Conservation (phyloP, 2,888 invertebrate genomes). For the Dascillus cervinus region DNA sequence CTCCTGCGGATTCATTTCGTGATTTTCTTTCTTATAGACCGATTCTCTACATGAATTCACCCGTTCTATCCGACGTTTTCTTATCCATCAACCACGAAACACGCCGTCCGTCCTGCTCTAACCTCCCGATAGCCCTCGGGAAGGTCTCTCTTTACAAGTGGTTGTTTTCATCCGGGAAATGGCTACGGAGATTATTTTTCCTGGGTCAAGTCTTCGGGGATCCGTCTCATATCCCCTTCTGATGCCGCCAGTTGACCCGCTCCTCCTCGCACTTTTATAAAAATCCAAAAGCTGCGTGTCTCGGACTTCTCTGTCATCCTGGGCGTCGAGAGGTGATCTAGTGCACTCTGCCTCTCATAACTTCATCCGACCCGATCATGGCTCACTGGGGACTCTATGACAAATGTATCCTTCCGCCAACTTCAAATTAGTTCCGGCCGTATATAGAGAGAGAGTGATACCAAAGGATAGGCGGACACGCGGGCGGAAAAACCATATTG, state of each 20-base stretch:
- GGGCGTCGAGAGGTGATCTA: conserved; percentile 39
- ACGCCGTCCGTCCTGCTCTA: conserved; percentile 20
- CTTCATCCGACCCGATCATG: conserved; percentile 47
- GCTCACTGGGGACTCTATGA: conserved; percentile 44
- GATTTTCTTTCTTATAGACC: conserved; percentile 31
- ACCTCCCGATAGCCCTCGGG: conserved; percentile 13
- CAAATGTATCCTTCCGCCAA: conserved; percentile 47
- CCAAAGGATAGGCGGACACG: conserved; percentile 21
- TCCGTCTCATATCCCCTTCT: conserved; percentile 22
- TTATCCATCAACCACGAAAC: conserved; percentile 4
- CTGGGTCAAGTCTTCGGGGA: conserved; percentile 29
- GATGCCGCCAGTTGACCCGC: conserved; percentile 17
- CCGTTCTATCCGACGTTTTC: conserved; percentile 9
- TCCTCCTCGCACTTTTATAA: conserved; percentile 18
- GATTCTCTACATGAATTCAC: conserved; percentile 31
- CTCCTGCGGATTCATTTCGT: conserved; percentile 24
- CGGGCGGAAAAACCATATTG: conserved; percentile 31
- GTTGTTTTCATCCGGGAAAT: conserved; percentile 34
- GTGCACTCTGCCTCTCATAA: conserved; percentile 45
- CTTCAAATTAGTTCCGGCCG: conserved; percentile 46
- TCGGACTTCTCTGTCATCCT: conserved; percentile 28
- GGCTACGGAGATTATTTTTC: conserved; percentile 34
- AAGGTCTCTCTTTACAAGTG: conserved; percentile 23
- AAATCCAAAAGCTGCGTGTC: conserved; percentile 23
- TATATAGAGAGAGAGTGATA: conserved; percentile 31